A percentile compares a stretch with the other conserved stretches of the same genome.
Conservation (phyloP, 2,113 vertebrate genomes). For the Sceloporus tristichus region DNA sequence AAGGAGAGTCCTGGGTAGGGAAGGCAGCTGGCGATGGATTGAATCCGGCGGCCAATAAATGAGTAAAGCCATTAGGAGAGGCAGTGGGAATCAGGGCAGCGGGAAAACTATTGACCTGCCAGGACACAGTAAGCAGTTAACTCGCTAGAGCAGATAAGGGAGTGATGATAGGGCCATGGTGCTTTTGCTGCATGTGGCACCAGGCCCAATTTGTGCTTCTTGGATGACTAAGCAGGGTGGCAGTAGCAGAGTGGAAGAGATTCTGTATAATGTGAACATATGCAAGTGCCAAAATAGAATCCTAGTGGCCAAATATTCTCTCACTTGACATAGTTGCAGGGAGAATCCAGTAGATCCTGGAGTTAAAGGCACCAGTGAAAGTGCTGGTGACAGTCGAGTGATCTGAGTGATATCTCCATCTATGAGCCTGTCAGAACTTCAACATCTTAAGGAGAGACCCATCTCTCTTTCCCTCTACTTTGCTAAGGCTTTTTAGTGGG, state of each 20-base stretch:
- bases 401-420: no score
- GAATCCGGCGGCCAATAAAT: background rate
- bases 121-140: background rate
- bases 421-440: no score
- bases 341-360: background rate
- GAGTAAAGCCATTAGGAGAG: slow-evolving; percentile 2
- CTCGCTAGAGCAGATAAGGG: background rate
- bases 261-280: background rate
- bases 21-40: background rate
- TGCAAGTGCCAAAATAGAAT: no score
- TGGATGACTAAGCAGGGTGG: background rate
- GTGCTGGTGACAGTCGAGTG: no score
- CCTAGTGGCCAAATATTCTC: background rate
- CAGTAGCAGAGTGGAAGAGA: background rate
- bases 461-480: no score
- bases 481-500: no score
- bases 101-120: background rate
- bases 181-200: background rate
- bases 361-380: rapidly evolving
- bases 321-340: no score
- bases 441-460: no score
- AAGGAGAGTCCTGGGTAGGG: background rate
- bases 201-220: background rate
- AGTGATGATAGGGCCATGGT: background rate
- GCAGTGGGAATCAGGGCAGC: background rate